Evolutionary conservation across 2,888 invertebrate genomes (phyloP).

Genomic region (Hecatera dysodea): DNA sequence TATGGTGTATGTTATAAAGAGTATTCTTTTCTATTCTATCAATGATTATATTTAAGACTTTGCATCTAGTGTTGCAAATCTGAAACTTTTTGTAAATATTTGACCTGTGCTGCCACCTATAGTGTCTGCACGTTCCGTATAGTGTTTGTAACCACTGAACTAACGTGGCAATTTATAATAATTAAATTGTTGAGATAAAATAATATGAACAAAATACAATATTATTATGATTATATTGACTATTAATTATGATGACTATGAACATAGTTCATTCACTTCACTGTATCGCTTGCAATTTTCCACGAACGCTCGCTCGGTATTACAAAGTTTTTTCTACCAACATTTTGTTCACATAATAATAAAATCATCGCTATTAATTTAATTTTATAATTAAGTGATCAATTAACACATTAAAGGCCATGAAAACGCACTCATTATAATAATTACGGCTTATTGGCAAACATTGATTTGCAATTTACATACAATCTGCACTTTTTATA

Average conservation of each 20-base stretch:
- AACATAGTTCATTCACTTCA: not conserved
- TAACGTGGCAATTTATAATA: too few relatives aligned
- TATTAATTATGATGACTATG: too few relatives aligned
- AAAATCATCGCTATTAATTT: constrained; percentile 56
- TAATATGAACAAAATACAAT: too few relatives aligned
- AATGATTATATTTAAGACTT: too few relatives aligned
- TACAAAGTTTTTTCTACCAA: constrained; percentile 13
- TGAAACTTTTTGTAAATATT: too few relatives aligned
- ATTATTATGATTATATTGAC: not conserved
- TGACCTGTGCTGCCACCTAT: too few relatives aligned
- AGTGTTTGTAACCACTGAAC: too few relatives aligned
- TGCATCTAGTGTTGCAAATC: too few relatives aligned
- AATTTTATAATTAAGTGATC: constrained; percentile 65
- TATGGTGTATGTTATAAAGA: too few relatives aligned
- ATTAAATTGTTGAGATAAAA: too few relatives aligned
- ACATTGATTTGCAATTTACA: constrained; percentile 69
- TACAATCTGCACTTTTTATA: constrained; percentile 57
- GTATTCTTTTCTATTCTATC: too few relatives aligned
- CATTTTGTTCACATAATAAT: constrained; percentile 42
- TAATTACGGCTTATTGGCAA: constrained; percentile 67
- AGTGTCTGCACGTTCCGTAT: too few relatives aligned
- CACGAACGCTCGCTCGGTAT: not conserved
- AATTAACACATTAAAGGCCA: constrained; percentile 67
- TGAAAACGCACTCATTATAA: constrained; percentile 65
- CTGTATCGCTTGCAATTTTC: not conserved